These are phyloP conservation scores for Lasioglossum zephyrum DNA, from an alignment of 2,888 invertebrate species.

Conservation along the genomic window DNA sequence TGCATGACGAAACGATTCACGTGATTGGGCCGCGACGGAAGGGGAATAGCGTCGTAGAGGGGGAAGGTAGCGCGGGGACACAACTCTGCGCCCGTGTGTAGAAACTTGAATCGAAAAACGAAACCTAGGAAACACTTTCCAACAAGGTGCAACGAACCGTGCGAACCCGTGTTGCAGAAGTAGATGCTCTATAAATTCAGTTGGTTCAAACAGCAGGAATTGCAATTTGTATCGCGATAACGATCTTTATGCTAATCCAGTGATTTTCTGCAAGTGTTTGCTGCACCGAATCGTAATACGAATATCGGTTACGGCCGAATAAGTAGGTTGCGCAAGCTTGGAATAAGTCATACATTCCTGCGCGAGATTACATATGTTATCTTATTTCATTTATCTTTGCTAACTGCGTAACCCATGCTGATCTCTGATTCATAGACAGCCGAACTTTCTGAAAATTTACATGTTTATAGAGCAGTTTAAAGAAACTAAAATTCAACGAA, in stretches of 20 bases:
- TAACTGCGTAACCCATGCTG: background rate
- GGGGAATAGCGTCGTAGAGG: too few relatives aligned
- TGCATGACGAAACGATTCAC: too few relatives aligned
- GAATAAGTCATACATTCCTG: background rate
- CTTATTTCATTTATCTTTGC: background rate
- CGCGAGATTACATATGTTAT: background rate
- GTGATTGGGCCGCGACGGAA: too few relatives aligned
- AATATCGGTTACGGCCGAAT: background rate
- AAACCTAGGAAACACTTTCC: background rate
- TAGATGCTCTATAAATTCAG: background rate
- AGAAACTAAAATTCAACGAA: background rate
- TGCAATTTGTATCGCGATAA: background rate
- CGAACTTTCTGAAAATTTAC: background rate
- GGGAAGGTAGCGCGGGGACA: too few relatives aligned
- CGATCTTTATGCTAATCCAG: background rate
- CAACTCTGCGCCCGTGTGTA: too few relatives aligned
- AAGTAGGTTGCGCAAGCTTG: background rate
- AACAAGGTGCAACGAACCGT: background rate
- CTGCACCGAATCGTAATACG: background rate
- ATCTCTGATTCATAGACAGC: background rate
- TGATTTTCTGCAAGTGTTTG: conserved; percentile 6
- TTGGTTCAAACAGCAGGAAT: background rate
- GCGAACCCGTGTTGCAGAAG: background rate
- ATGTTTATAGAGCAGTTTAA: background rate
- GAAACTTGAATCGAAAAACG: background rate